Evolutionary conservation across 2,888 invertebrate species (phyloP).

Genomic region (Phytoseiulus persimilis): DNA sequence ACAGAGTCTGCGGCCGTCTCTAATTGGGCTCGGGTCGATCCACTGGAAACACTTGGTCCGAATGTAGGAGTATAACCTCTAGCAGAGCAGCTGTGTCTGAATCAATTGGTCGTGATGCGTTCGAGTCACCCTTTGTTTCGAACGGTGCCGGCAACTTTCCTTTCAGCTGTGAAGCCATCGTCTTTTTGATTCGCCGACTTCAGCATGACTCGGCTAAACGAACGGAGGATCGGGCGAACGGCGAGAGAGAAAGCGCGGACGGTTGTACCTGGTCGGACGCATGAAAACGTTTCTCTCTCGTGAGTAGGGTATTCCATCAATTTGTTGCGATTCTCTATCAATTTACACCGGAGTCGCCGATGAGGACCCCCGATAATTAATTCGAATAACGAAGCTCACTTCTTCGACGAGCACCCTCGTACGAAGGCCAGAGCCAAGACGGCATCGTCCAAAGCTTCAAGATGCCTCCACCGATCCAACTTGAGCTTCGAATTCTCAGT

Average conservation of each 20-base stretch:
- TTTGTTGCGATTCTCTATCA: background rate
- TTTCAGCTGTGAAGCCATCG: background rate
- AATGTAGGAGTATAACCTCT: background rate
- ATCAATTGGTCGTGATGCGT: background rate
- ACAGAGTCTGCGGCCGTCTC: background rate
- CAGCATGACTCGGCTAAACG: background rate
- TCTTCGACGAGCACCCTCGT: background rate
- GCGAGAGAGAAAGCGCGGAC: background rate
- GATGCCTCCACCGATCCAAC: background rate
- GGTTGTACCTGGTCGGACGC: background rate
- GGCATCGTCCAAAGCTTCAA: background rate
- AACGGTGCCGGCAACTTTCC: background rate
- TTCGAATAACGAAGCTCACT: background rate
- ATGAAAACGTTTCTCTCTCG: background rate
- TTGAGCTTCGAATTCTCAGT: background rate
- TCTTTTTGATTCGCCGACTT: background rate
- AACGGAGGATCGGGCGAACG: background rate
- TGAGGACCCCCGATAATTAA: slow-evolving; percentile 5
- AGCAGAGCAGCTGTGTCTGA: background rate
- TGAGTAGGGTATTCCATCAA: background rate
- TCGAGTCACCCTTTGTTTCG: background rate
- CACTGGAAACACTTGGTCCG: background rate
- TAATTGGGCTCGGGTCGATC: background rate
- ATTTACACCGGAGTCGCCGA: background rate
- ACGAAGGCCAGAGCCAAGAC: background rate